Evolutionary conservation across 2,113 vertebrate genomes (phyloP).

Genomic region (Melierax canorus): DNA sequence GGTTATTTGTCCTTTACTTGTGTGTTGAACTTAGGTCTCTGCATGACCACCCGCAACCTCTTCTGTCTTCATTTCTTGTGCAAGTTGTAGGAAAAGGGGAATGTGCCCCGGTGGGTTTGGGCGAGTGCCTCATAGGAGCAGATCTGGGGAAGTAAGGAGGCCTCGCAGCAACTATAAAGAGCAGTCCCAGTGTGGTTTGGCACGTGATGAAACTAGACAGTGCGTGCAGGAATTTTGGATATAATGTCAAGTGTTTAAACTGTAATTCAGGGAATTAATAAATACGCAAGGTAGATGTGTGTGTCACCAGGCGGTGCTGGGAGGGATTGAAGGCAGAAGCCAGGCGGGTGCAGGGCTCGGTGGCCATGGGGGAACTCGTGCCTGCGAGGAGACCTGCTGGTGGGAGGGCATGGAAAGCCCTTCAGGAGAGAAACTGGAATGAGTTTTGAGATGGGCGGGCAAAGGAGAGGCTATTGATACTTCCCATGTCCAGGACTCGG

Average conservation of each 20-base stretch:
- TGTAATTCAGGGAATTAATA: neutral
- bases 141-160: neutral
- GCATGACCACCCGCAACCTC: neutral
- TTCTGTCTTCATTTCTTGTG: neutral
- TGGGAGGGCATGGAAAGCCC: neutral
- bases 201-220: neutral
- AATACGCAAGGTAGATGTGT: fast-evolving
- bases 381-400: neutral
- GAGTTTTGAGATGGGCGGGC: neutral
- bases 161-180: neutral
- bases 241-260: neutral
- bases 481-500: fast-evolving
- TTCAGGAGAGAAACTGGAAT: neutral
- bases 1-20: fast-evolving
- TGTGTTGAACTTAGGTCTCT: neutral
- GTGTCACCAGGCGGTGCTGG: fast-evolving
- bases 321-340: neutral
- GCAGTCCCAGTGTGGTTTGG: neutral
- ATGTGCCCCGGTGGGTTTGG: neutral
- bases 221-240: neutral
- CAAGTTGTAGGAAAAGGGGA: neutral
- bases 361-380: fast-evolving
- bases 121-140: fast-evolving
- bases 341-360: neutral
- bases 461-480: neutral